Percentiles rank a stretch among this genome's conserved stretches.
Conservation (phyloP, 1,140 invertebrate species). For the Aphelenchoides besseyi region DNA sequence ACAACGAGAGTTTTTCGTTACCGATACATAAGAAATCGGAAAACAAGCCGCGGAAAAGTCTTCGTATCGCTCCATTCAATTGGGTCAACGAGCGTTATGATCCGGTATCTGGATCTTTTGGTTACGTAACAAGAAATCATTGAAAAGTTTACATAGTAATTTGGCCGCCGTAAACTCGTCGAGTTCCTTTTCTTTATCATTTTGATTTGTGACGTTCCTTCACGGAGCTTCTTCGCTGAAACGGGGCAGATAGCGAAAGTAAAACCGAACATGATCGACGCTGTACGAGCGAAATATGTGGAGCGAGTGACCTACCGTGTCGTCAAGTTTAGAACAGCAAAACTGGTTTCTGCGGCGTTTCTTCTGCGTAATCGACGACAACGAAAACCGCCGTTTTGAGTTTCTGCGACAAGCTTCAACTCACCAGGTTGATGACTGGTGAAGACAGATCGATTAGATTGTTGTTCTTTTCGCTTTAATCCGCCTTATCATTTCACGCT, state of each 20-base stretch:
- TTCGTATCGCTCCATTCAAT: not conserved
- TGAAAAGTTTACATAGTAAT: no score
- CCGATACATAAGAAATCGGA: no score
- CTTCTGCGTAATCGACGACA: not conserved
- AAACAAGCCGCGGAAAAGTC: not conserved
- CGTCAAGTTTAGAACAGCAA: not conserved
- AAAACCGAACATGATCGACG: not conserved
- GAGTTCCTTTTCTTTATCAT: not conserved
- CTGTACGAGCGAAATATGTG: not conserved
- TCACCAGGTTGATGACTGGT: no score
- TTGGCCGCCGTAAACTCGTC: not conserved
- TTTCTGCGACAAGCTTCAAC: no score
- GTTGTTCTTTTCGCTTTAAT: no score
- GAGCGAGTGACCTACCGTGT: not conserved
- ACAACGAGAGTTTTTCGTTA: not conserved
- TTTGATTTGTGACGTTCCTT: not conserved
- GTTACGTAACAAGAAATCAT: not conserved
- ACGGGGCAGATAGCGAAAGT: not conserved
- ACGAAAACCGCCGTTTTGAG: not conserved
- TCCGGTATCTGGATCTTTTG: no score
- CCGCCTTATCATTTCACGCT: no score
- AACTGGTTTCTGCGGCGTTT: conserved; percentile 1
- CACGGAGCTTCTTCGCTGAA: not conserved
- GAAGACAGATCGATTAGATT: no score
- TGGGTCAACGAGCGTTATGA: no score